Base-by-base conservation (phyloP, 1,140 invertebrate genomes). In the Lycorma delicatula region DNA sequence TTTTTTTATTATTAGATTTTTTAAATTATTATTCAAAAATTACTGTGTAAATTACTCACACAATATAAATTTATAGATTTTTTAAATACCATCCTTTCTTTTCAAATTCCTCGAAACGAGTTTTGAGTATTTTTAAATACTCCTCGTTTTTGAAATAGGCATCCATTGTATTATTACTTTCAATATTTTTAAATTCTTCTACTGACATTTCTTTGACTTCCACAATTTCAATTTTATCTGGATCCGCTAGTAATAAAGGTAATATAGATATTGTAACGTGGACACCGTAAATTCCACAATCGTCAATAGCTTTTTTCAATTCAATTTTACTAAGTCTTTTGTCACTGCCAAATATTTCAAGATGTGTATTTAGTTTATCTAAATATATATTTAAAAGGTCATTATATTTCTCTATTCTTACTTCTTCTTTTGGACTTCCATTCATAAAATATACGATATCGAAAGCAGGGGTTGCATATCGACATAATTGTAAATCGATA, bases 401-500 rank as follows among this genome's bases (percentile, higher is more conserved):
- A 1, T 44, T 22, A 22, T 44, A 44, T 44, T 22, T 44, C 5
- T 16, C 23, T 6, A 9, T 6, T 51, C 20, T 11, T n/a, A 51
- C 29, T 27, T 51, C 49, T 16, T 27, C 26, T n/a, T 29, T 12
- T 3, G 29, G 23, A 29, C 49, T 51, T 1, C 2, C 27, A 13
- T 16, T 29, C 18, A 51, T 27, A 51, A 51, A 51, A 18, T 28
- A 16, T 3, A 20, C 20, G 3, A 51, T 13, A 28, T 51, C 49
- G 6, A 16, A 18, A 9, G 49, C 49, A 16, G 49, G 49, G 28
- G 49, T 27, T 18, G n/a, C 11, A 16, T 27, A 51, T 51, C 20
- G 26, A 29, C 49, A 51, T 27, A 28, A 18, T 28, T 51, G 49
- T 7, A 51, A 20, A 16, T 51, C 49, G 27, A 51, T 51, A 12